Percentiles rank a stretch among this genome's conserved stretches.
Evolutionary conservation across 2,888 invertebrate species (phyloP).

Genomic region (Phrixothrix hirtus): DNA sequence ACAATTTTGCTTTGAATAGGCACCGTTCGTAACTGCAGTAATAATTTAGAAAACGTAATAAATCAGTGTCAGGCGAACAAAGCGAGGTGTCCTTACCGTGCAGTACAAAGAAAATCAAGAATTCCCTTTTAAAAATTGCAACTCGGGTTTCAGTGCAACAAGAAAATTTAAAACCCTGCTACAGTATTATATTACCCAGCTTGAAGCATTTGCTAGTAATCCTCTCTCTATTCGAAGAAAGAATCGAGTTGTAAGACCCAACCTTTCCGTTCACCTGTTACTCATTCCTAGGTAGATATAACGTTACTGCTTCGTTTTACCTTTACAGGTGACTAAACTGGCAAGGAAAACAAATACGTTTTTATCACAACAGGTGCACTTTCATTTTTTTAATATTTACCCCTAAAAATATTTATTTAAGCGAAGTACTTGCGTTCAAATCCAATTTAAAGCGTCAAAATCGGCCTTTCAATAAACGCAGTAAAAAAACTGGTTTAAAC

Average conservation of each 20-base stretch:
- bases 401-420: not conserved
- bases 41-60: too few species aligned
- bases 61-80: too few species aligned
- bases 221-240: conserved; percentile 12
- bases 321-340: conserved; percentile 30
- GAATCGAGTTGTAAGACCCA: conserved; percentile 14
- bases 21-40: too few species aligned
- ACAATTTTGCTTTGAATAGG: too few species aligned
- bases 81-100: too few species aligned
- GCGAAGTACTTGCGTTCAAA: not conserved
- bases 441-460: too few species aligned
- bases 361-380: not conserved
- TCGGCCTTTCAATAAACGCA: too few species aligned
- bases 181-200: conserved; percentile 10
- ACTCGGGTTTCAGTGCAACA: not conserved
- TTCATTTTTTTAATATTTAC: not conserved
- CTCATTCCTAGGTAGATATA: conserved; percentile 25
- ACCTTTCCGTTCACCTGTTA: conserved; percentile 27
- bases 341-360: conserved; percentile 19
- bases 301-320: conserved; percentile 26
- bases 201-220: not conserved
- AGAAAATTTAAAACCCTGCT: conserved; percentile 14
- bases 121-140: conserved; percentile 6
- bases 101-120: too few species aligned
- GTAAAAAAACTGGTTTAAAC: too few species aligned